These are phyloP conservation scores for Andrena praecox DNA, from an alignment of 2,888 invertebrate species.

Conservation along the genomic window DNA sequence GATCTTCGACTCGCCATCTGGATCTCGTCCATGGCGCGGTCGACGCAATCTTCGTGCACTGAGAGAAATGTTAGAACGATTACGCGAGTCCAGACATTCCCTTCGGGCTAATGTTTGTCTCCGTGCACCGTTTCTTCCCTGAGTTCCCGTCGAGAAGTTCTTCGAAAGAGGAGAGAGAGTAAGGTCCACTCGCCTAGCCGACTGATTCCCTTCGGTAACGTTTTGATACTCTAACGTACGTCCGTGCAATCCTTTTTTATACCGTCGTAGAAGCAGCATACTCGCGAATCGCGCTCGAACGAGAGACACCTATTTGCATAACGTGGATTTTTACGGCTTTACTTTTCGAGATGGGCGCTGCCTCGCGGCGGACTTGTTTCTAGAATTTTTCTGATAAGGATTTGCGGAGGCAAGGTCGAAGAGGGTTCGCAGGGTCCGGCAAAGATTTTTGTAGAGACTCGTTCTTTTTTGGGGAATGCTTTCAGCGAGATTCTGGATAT, in stretches of 20 bases:
- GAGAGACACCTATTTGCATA: slow-evolving; percentile 33
- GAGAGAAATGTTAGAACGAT: slow-evolving; percentile 20
- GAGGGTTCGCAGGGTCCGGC: background rate
- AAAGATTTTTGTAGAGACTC: slow-evolving; percentile 4
- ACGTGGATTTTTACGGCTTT: slow-evolving; percentile 29
- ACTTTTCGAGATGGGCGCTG: background rate
- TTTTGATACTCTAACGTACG: slow-evolving; percentile 70
- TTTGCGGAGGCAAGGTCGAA: background rate
- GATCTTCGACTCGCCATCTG: background rate
- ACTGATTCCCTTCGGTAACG: slow-evolving; percentile 47
- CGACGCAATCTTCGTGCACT: slow-evolving; percentile 16
- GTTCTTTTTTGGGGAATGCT: background rate
- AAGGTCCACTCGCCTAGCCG: slow-evolving; percentile 34
- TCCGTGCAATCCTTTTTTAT: slow-evolving; percentile 65
- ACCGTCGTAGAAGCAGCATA: slow-evolving; percentile 46
- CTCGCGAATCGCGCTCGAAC: background rate
- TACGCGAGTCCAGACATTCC: background rate
- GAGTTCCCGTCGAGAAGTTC: background rate
- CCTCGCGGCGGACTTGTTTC: background rate
- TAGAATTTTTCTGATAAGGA: background rate
- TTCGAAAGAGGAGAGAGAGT: slow-evolving; percentile 24
- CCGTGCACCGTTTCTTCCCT: slow-evolving; percentile 33
- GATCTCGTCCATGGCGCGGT: background rate
- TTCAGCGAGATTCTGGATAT: background rate
- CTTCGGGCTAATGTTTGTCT: slow-evolving; percentile 10